Base-by-base conservation (phyloP, 2,113 vertebrate species). In the Rhynchopsitta pachyrhyncha region DNA sequence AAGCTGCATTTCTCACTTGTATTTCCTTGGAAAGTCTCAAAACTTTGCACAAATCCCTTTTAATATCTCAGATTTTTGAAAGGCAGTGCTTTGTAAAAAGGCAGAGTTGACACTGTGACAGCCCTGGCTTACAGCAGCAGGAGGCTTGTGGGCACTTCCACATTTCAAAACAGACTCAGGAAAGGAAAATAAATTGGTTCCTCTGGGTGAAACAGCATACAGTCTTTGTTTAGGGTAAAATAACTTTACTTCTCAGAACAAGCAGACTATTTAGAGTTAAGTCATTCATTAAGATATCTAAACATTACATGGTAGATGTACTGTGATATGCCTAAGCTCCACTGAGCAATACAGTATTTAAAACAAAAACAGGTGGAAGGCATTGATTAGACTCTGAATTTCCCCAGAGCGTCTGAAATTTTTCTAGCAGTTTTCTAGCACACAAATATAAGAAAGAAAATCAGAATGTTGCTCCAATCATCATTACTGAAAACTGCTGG, bases 341-440 rank as follows among this genome's bases (percentile, higher is more conserved):
- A 66, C 88, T 62, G 86, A 92, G 90, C 93, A 96, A 93, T 94
- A 94, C 93, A 95, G 90, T 94, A 94, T 95, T 96, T 97, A 95
- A 97, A 97, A 95, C 90, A 96, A 97, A 98, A 98, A 95, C 97
- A 98, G 97, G 98, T 97, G 97, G 95, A 97, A 95, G 71, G 85
- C 88, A 95, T 44, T 94, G 96, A 95, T 97, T 97, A 95, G 86
- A 89, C 31, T 44, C 23, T 47, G 80, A 76, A 88, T 95, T 88
- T 97, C 94, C 96, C 95, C 95, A 85, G 97, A 95, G 95, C 5
- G 1, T 62, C 90, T 89, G 93, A 86, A 68, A 80, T 95, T 93
- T 87, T 96, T 66, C 93, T 91, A 87, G 78, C 93, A 92, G 89
- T 88, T 95, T 95, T 92, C 82, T 90, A 92, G 91, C 68, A 68